Base-by-base conservation (phyloP, 2,888 invertebrate species). In the Microctonus hyperodae region DNA sequence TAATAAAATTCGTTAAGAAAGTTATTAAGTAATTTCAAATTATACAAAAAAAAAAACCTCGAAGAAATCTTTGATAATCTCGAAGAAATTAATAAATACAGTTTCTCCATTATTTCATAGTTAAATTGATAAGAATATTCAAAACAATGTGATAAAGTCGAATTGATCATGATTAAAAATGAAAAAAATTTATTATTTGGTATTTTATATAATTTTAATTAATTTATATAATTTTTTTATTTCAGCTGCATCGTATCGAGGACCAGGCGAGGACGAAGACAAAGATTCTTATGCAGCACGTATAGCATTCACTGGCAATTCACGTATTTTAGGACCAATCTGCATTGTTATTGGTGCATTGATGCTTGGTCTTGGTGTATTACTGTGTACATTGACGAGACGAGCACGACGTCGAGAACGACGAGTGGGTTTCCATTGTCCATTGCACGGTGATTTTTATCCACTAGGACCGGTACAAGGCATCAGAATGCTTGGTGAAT, bases 361-460 rank as follows among this genome's bases (percentile, higher is more conserved):
- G 62, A 92, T 92, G 91, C 88, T 91, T 50, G 86, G 88, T 63
- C 81, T 89, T 79, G 91, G 91, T 50, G 86, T 89, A 61, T 86
- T 89, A 9, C 83, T 92, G 53, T 91, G 91, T 83, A 86, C 89
- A 76, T 82, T 92, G 73, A 90, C 90, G 80, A 86, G 90, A 61
- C 86, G 91, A 33, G 91, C 91, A 1, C 87, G 90, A 71, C 86
- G 88, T 62, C 86, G 89, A 44, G 90, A 91, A 76, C 88, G 91
- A 64, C 86, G 91, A 53, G 87, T 92, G 69, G 91, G 91, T 64
- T 92, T 91, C 85, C 91, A 91, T 83, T 92, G 92, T 82, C 92
- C 92, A 31, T 87, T 92, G 55, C 92, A 92, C 75, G 92, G 92
- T 6, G 92, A 92, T 84, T 92, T 92, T 83, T 92, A 91, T 80